These are phyloP conservation scores for Setipinna tenuifilis DNA, from an alignment of 2,797 vertebrate species.

Conservation along the genomic window DNA sequence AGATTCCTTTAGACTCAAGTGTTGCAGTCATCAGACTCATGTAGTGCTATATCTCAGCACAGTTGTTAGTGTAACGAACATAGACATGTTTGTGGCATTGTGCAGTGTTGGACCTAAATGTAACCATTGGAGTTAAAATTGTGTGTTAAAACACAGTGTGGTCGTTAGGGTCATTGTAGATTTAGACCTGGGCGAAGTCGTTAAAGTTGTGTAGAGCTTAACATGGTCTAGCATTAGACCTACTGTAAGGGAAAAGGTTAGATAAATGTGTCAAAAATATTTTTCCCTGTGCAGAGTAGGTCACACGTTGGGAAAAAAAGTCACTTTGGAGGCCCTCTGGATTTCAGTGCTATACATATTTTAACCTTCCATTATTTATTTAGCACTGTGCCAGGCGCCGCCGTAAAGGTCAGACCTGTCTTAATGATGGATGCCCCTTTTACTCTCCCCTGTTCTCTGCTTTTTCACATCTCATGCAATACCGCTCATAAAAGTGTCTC, in stretches of 20 bases:
- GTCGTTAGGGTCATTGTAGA: too few species aligned
- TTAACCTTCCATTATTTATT: neutral
- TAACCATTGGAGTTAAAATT: too few species aligned
- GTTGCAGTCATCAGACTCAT: too few species aligned
- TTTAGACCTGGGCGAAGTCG: too few species aligned
- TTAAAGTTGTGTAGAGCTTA: too few species aligned
- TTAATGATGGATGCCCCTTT: neutral
- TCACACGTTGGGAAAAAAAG: too few species aligned
- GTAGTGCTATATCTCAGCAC: too few species aligned
- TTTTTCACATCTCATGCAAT: neutral
- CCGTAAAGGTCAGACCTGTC: slow-evolving; percentile 4
- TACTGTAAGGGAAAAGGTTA: neutral
- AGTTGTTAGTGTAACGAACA: too few species aligned
- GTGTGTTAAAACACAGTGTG: too few species aligned
- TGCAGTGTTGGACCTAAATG: too few species aligned
- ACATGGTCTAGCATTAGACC: neutral
- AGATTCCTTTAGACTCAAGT: too few species aligned
- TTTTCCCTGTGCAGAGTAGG: neutral
- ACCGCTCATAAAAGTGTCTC: neutral
- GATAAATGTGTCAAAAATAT: neutral
- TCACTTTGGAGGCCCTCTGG: neutral
- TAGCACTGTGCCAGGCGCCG: neutral
- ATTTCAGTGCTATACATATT: slow-evolving; percentile 6
- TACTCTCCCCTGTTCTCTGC: neutral
- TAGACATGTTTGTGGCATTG: too few species aligned